Percentiles rank a stretch among this genome's conserved stretches.
phyloP scores from a whole-genome alignment of 2,888 invertebrate genomes.

The Pyrrhosoma nymphula region DNA sequence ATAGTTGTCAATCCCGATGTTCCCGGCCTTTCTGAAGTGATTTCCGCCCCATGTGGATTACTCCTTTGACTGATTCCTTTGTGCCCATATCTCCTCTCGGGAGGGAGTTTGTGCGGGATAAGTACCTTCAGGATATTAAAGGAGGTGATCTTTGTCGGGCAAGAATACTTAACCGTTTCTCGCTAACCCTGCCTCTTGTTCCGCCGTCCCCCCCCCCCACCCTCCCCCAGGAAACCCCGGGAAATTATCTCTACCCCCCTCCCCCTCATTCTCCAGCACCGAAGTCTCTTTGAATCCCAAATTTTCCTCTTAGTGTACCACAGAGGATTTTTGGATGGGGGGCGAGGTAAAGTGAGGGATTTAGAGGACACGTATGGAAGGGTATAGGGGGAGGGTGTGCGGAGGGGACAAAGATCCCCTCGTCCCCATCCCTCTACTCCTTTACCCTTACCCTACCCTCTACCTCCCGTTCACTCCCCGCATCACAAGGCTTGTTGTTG shows the following conservation, averaged over 20 bases:
- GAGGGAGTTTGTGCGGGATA: neutral
- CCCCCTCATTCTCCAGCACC: neutral
- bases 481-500: neutral
- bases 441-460: neutral
- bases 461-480: neutral
- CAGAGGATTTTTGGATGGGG: neutral
- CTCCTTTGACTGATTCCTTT: neutral
- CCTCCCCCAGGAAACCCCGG: neutral
- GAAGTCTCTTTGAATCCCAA: constrained; percentile 8
- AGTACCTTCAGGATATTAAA: neutral
- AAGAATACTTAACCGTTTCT: neutral
- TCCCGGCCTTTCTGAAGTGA: neutral
- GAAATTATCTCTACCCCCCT: neutral
- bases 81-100: neutral
- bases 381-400: neutral
- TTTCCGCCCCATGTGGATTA: neutral
- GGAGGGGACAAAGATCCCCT: neutral
- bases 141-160: neutral
- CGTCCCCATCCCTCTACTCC: neutral
- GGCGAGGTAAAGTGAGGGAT: neutral
- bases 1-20: too few species aligned
- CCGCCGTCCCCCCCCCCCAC: neutral
- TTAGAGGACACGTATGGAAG: neutral
- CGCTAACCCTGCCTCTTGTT: neutral
- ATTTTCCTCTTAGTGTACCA: neutral